phyloP scores from a whole-genome alignment of 2,888 invertebrate genomes.

The Oscheius myriophilus region DNA sequence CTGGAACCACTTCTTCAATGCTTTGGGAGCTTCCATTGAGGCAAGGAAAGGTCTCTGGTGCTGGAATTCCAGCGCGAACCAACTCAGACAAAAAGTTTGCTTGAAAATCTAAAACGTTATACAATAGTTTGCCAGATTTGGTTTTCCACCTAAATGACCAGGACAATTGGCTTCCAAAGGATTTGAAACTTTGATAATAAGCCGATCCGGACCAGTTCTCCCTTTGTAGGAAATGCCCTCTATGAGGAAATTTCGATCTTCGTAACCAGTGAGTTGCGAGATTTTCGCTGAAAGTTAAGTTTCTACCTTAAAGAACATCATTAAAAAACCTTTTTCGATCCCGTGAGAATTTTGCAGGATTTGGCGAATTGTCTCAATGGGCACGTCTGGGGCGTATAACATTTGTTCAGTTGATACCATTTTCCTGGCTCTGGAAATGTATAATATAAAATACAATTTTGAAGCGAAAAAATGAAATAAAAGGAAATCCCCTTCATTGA shows the following conservation, averaged over 20 bases:
- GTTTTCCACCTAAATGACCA: conserved; percentile 17
- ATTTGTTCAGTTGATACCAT: not conserved
- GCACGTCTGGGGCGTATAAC: not conserved
- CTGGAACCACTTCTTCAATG: conserved; percentile 3
- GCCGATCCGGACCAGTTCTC: not conserved
- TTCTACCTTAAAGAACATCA: not conserved
- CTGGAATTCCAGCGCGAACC: conserved; percentile 8
- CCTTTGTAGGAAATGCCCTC: not conserved
- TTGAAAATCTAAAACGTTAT: conserved; percentile 16
- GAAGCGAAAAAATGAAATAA: too few species aligned
- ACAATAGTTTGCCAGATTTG: not conserved
- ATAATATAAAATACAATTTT: too few species aligned
- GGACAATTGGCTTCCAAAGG: conserved; percentile 15
- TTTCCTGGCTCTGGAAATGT: too few species aligned
- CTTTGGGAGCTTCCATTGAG: conserved; percentile 2
- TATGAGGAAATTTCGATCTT: conserved; percentile 20
- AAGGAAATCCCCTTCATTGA: too few species aligned
- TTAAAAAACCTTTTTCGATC: not conserved
- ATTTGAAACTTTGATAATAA: conserved; percentile 22
- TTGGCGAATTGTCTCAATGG: not conserved
- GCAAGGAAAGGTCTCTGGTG: not conserved
- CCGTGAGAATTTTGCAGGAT: not conserved
- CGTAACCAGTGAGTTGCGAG: conserved; percentile 16
- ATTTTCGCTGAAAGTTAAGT: conserved; percentile 5
- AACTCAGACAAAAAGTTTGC: not conserved